A percentile compares a stretch with the other conserved stretches of the same genome.
These are phyloP conservation scores for Eupleurogrammus muticus DNA, from an alignment of 2,797 vertebrate genomes.

Conservation along the genomic window DNA sequence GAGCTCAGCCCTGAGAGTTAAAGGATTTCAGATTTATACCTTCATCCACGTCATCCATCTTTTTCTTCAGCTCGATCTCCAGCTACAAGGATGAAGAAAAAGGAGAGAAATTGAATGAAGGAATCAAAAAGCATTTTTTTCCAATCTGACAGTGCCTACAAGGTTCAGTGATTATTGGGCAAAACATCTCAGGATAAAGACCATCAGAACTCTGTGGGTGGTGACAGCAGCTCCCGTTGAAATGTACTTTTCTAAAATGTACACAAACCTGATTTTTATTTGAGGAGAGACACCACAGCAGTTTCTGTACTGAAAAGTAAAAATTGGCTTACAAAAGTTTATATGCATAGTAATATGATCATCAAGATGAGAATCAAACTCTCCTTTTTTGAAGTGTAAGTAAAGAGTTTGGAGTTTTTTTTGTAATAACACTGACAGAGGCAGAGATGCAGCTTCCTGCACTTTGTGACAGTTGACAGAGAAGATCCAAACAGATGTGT, in stretches of 20 bases:
- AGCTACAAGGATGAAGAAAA: constrained; percentile 81
- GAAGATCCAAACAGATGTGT: no score
- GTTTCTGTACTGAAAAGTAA: background rate
- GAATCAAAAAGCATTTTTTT: background rate
- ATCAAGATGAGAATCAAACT: background rate
- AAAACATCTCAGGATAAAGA: constrained; percentile 22
- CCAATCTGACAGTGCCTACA: background rate
- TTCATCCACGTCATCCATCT: constrained; percentile 92
- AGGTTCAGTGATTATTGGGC: constrained; percentile 7
- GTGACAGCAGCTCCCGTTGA: constrained; percentile 11
- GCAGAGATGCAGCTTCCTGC: no score
- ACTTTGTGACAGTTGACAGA: no score
- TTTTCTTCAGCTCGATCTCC: constrained; percentile 90
- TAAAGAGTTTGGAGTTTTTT: no score
- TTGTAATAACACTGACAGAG: no score
- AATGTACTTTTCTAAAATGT: background rate
- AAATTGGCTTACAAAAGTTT: background rate
- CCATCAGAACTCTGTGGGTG: constrained; percentile 8
- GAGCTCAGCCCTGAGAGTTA: background rate
- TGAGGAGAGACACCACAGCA: background rate
- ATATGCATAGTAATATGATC: background rate
- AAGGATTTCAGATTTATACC: constrained; percentile 77
- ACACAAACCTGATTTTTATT: background rate
- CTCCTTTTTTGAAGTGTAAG: no score
- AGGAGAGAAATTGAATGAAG: background rate